phyloP scores from a whole-genome alignment of 1,140 invertebrate genomes.

The Meloidogyne exigua region DNA sequence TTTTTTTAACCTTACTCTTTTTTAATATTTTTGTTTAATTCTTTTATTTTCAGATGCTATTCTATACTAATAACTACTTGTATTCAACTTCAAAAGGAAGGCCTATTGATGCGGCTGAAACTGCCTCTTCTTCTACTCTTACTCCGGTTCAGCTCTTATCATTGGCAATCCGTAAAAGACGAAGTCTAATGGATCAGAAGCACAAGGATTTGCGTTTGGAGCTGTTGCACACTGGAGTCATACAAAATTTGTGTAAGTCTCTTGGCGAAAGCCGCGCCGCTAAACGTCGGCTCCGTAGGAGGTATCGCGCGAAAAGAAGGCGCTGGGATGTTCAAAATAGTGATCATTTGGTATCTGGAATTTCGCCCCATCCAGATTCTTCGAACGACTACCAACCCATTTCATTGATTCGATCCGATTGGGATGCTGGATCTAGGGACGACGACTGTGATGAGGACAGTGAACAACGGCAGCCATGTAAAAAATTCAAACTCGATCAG shows the following conservation, averaged over 20 bases:
- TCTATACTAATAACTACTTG: background rate
- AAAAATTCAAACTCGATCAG: background rate
- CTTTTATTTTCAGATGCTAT: background rate
- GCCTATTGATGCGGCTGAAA: background rate
- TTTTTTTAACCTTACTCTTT: too few relatives aligned
- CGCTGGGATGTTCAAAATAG: conserved; percentile 13
- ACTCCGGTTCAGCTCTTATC: conserved; percentile 28
- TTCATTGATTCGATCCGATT: background rate
- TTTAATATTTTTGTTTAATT: too few relatives aligned
- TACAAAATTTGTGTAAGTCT: conserved; percentile 30
- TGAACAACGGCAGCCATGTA: background rate
- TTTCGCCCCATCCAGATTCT: conserved; percentile 1
- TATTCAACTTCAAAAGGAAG: background rate
- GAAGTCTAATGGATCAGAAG: conserved; percentile 22
- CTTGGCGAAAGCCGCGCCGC: conserved; percentile 31
- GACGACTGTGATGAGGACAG: background rate
- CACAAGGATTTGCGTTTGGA: conserved; percentile 28
- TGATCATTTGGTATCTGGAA: background rate
- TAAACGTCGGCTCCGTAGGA: conserved; percentile 13
- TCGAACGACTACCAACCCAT: background rate
- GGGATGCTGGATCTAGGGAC: background rate
- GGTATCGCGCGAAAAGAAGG: conserved; percentile 9
- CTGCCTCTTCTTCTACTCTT: background rate
- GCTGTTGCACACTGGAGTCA: conserved; percentile 18
- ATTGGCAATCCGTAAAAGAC: conserved; percentile 32